Base-by-base conservation (phyloP, 2,888 invertebrate species). In the Plagiodera versicolora region DNA sequence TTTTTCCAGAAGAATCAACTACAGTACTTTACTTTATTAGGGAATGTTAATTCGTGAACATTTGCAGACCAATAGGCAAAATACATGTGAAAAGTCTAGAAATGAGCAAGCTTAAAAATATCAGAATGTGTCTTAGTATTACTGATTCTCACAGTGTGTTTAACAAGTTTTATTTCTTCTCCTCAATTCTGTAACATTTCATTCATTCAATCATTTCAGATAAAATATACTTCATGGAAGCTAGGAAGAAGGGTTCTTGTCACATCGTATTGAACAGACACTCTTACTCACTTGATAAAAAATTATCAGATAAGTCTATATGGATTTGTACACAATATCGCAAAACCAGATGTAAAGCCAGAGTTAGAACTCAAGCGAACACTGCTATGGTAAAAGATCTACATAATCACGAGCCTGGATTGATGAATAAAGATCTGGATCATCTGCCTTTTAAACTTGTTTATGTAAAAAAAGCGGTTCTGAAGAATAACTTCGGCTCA, bases 301-400 rank as follows among this genome's bases (percentile, higher is more conserved):
- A 64, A 35, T 60, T 58, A 44, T 32, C 59, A 24, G 60, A 51
- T 16, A 68, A 64, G 52, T 69, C 68, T 5, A 32, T 64, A 28
- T 73, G 73, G 73, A 63, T 66, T n/a, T 73, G 73, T 56, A 61
- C 68, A 11, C 63, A 57, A 4, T 70, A 71, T 53, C 62, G 68
- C n/a, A 68, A 68, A 56, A 65, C 61, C 11, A 62, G 57, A 17
- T 71, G 71, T 55, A 71, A 58, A 59, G 63, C 68, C 1, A 63
- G 65, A 56, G 48, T 69, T 4, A 60, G 66, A 4, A 70, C 70
- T 5, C 63, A 51, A 46, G 61, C 55, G 32, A 64, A 63, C 39
- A 60, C 20, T 20, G 53, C 65, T 8, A 46, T 59, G 9, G 49
- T 56, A 11, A 66, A 55, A 44, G 46, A 61, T 44, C 14, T 28